Evolutionary conservation across 2,113 vertebrate species (phyloP).

Genomic region (Gnathonemus longibarbis): DNA sequence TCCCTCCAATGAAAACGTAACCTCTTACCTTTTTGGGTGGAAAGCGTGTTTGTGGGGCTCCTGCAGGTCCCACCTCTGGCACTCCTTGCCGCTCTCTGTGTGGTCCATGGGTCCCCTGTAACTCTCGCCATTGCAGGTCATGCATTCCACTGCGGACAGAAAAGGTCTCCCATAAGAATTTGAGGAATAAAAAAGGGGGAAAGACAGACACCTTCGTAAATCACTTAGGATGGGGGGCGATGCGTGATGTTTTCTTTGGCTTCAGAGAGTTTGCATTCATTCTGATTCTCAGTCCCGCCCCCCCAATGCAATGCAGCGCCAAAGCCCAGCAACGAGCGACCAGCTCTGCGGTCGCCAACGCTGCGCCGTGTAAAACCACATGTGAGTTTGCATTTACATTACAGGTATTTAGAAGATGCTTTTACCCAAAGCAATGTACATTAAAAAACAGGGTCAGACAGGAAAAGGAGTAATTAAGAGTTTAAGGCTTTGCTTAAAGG

Average conservation of each 20-base stretch:
- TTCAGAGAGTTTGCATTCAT: background rate
- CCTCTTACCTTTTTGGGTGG: conserved; percentile 80
- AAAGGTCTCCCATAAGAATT: conserved; percentile 17
- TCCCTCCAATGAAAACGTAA: background rate
- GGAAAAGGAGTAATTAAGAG: background rate
- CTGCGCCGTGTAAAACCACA: background rate
- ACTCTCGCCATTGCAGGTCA: conserved; percentile 85
- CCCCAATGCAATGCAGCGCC: background rate
- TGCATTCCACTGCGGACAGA: conserved; percentile 74
- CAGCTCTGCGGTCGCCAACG: background rate
- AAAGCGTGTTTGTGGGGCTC: conserved; percentile 82
- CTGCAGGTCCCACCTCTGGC: conserved; percentile 88
- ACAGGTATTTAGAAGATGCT: background rate
- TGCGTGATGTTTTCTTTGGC: background rate
- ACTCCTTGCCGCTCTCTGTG: conserved; percentile 82
- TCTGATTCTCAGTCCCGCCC: too few species aligned
- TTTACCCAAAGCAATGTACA: background rate
- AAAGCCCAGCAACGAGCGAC: background rate
- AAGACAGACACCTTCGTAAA: background rate
- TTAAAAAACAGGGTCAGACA: background rate
- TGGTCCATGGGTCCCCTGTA: conserved; percentile 88
- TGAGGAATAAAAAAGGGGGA: background rate
- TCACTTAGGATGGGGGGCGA: background rate
- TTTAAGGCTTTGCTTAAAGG: background rate
- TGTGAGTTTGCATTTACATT: background rate